phyloP scores from a whole-genome alignment of 2,113 vertebrate species.

The Lepisosteus osseus region DNA sequence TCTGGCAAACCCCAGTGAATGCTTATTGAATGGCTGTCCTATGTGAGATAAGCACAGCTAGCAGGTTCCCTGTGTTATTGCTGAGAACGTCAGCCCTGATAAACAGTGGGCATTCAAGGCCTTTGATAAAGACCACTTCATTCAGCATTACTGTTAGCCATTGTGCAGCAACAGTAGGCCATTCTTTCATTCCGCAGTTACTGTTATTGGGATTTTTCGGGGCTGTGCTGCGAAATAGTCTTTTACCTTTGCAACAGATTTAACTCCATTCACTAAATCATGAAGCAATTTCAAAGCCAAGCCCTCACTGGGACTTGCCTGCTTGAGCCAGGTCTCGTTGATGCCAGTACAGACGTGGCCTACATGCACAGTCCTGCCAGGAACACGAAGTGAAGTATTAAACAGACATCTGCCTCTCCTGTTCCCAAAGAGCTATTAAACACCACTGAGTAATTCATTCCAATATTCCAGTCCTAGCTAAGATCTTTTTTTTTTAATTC shows the following conservation, averaged over 20 bases:
- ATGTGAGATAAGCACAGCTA: slow-evolving; percentile 33
- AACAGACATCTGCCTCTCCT: no score
- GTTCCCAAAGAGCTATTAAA: no score
- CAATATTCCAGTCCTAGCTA: no score
- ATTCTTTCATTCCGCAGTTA: slow-evolving; percentile 1
- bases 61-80: slow-evolving; percentile 43
- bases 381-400: no score
- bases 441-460: no score
- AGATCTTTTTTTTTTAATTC: no score
- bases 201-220: slow-evolving; percentile 23
- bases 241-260: neutral
- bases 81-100: slow-evolving; percentile 1
- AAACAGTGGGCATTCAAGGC: slow-evolving; percentile 34
- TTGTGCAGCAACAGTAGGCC: slow-evolving; percentile 22
- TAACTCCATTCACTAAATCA: neutral
- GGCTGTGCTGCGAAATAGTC: neutral
- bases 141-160: slow-evolving; percentile 36
- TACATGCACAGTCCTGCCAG: no score
- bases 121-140: slow-evolving; percentile 36
- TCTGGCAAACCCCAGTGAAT: slow-evolving; percentile 21
- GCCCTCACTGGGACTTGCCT: slow-evolving; percentile 19
- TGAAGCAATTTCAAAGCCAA: neutral
- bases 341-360: no score
- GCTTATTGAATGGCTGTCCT: slow-evolving; percentile 29
- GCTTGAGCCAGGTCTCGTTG: slow-evolving; percentile 18